These are phyloP conservation scores for Oscheius sp. DNA, from an alignment of 2,888 invertebrate species.

Conservation along the genomic window DNA sequence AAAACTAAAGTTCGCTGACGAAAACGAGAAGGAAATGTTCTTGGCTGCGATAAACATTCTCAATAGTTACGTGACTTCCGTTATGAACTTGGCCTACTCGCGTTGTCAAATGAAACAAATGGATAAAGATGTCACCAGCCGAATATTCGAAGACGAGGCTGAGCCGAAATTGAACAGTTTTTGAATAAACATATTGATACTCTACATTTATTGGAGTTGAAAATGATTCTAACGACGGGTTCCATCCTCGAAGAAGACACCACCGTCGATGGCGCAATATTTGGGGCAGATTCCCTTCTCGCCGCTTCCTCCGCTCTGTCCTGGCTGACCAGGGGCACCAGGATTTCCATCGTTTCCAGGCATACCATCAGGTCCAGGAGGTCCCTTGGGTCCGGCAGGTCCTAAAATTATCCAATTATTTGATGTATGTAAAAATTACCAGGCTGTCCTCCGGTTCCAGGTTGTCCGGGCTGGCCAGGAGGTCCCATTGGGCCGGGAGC, in stretches of 20 bases:
- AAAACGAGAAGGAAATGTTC: constrained; percentile 22
- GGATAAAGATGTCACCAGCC: too few species aligned
- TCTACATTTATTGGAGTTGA: too few species aligned
- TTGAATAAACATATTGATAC: neutral
- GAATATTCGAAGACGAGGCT: constrained; percentile 14
- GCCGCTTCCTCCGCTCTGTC: constrained; percentile 50
- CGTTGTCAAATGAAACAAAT: constrained; percentile 30
- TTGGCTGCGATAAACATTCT: constrained; percentile 17
- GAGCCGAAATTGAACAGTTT: neutral
- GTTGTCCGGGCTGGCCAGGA: constrained; percentile 63
- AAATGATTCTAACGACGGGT: constrained; percentile 42
- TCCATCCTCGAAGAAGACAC: constrained; percentile 73
- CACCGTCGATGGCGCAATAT: constrained; percentile 61
- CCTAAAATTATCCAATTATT: neutral
- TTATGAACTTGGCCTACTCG: constrained; percentile 35
- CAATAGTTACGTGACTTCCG: constrained; percentile 25
- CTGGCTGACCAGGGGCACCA: constrained; percentile 53
- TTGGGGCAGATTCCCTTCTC: constrained; percentile 66
- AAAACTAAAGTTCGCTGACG: constrained; percentile 33
- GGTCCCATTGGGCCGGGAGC: constrained; percentile 64
- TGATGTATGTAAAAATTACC: constrained; percentile 32
- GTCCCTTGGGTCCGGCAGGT: constrained; percentile 56
- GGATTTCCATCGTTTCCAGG: constrained; percentile 62
- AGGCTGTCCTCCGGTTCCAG: constrained; percentile 60
- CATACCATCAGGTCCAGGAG: constrained; percentile 52